Percentiles rank a stretch among this genome's conserved stretches.
Evolutionary conservation across 2,797 vertebrate genomes (phyloP).

Genomic region (Coregonus sp.): DNA sequence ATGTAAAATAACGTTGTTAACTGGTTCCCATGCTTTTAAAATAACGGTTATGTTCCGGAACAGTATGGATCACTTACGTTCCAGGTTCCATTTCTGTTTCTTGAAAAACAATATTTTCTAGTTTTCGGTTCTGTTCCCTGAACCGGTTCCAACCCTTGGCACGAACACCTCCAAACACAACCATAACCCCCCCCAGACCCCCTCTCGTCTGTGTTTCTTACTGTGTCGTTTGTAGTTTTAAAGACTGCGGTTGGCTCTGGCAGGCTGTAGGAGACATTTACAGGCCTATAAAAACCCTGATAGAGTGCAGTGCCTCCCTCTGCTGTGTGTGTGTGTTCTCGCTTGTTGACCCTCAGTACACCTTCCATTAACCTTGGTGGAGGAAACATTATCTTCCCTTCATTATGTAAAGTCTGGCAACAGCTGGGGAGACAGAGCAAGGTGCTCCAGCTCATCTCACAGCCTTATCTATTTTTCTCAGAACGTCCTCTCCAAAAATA

Average conservation of each 20-base stretch:
- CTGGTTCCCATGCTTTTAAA: too few species aligned
- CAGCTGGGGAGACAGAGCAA: background rate
- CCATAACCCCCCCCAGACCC: background rate
- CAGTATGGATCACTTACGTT: too few species aligned
- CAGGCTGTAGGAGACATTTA: background rate
- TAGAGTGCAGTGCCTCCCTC: conserved; percentile 9
- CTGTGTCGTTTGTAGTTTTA: background rate
- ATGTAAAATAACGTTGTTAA: too few species aligned
- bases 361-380: conserved; percentile 36
- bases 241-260: background rate
- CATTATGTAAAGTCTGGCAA: conserved; percentile 22
- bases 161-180: background rate
- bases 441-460: background rate
- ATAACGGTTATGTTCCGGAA: too few species aligned
- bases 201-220: background rate
- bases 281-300: conserved; percentile 11
- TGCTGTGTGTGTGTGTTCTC: background rate
- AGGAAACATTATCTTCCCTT: conserved; percentile 17
- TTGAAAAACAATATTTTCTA: too few species aligned
- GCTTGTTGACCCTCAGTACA: conserved; percentile 21
- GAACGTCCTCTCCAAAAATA: background rate
- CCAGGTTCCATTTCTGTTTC: too few species aligned
- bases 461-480: background rate
- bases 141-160: too few species aligned
- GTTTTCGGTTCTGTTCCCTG: too few species aligned